Base-by-base conservation (phyloP, 2,888 invertebrate genomes). In the Physocephala rufipes region DNA sequence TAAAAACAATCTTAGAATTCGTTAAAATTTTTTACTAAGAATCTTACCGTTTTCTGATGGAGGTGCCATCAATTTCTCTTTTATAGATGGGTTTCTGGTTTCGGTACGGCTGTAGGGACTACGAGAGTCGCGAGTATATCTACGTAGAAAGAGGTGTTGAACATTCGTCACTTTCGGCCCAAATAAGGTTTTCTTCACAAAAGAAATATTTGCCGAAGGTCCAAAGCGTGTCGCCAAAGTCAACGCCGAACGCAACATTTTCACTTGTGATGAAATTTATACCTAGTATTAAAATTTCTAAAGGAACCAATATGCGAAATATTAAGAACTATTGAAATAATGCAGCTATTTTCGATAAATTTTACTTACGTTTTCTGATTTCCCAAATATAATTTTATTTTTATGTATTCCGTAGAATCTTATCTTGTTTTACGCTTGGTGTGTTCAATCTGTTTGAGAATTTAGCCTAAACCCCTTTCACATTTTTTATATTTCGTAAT, bases 41-140 rank as follows among this genome's bases (percentile, higher is more conserved):
- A 36, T 0, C 21, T 64, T 88, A 93, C 95, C 93, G 83, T 91
- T 91, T 75, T 91, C 91, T 71, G 92, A 90, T 67, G 94, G 91
- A 53, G 95, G 94, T 71, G 91, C 91, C 91, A 93, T 91, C 2
- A 91, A 87, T 73, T 87, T 89, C 82, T 95, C 94, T 81, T 91
- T 91, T 3, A 95, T 72, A 0, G 82, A 78, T 5, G 78, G 81
- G 0, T 73, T 62, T 2, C 79, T 78, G 13, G 71, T 62, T 58
- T 77, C 76, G 12, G 75, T 76, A 26, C 77, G 72, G 9, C 77
- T 66, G 71, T 74, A 67, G 74, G 80, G 70, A 16, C 74, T 74
- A 1, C 81, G 81, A 3, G 81, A 78, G 0, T 77, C 76, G 7
- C 82, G 82, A 0, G 83, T 81, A 78, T 84, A 83, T 71, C 74